Base-by-base conservation (phyloP, 2,888 invertebrate species). In the Crocallis elinguaria region DNA sequence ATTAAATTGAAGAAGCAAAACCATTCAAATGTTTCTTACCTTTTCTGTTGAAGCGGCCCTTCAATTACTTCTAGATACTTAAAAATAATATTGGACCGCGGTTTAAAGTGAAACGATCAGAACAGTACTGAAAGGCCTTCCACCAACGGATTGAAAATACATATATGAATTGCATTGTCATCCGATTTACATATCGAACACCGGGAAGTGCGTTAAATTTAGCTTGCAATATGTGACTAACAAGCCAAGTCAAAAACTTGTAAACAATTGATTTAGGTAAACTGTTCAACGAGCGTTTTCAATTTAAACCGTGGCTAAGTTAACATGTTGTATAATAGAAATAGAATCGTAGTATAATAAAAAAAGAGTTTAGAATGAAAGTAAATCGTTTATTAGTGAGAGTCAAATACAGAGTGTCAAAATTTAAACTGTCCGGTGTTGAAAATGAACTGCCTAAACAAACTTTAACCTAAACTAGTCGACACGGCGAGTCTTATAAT, bases 361-460 rank as follows among this genome's bases (percentile, higher is more conserved):
- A 69, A 74, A 73, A 60, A 69, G 70, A 64, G 65, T 67, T 70
- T 71, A 69, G 75, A 59, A 67, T 59, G 65, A 72, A 72, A 69
- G 60, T 72, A 72, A 70, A 75, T 84, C 85, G 75, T 82, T 81
- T 74, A 86, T 85, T 84, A 87, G 77, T 82, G 78, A 82, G 77
- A 82, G 75, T 75, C 72, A 77, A 79, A 79, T 72, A 4, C 80
- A 88, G 82, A 87, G 74, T 60, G 57, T 59, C 46, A 42, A 49
- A 62, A 59, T 52, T 25, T 48, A 55, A 43, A 45, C 27, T 45
- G 35, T 41, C 51, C 54, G 39, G 49, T 57, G 49, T 53, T 60
- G 44, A 32, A 45, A 11, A 29, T 41, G 60, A 43, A 44, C 30
- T 29, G 41, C 54, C 53, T 56, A 58, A 57, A 60, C 37, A 62